Base-by-base conservation (phyloP, 2,888 invertebrate genomes). In the Oeneis ivallda region DNA sequence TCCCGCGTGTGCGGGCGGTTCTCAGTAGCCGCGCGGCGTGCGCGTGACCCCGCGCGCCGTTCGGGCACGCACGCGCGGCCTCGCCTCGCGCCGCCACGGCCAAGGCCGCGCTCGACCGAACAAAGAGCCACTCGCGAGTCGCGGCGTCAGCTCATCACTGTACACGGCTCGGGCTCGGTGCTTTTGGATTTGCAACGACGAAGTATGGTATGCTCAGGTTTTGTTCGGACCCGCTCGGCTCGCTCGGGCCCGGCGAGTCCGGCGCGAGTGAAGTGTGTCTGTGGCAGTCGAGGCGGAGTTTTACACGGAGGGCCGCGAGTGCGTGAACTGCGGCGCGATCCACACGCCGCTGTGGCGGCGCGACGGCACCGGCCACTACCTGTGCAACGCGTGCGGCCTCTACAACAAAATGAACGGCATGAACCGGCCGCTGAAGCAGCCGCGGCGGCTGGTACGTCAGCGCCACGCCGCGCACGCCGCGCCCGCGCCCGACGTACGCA, bases 321-420 rank as follows among this genome's bases (percentile, higher is more conserved):
- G 99, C 92, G 98, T 98, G 71, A 99, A 99, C 93, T 99, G 99
- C 91, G 98, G 98, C 70, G 98, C 98, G 73, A 97, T 98, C 79
- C 96, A 97, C 74, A 99, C 99, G 99, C 96, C 98, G 58, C 93
- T 99, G 72, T 98, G 98, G 99, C 95, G 99, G 76, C 95, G 99
- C 86, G 99, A 99, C 94, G 98, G 98, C 88, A 98, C 98, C 81
- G 99, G 99, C 75, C 98, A 99, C 93, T 99, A 99, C 93, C 95
- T 99, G 81, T 99, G 99, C 95, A 99, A 99, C 94, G 99, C 99
- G 75, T 99, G 99, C 93, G 99, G 99, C 80, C 95, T 99, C 82
- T 99, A 99, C 94, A 98, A 97, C 93, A 98, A 98, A 93, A 98
- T 99, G 98, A 99, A 99, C 93, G 98, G 98, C 85, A 97, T 98